Percentiles rank a stretch among this genome's conserved stretches.
These are phyloP conservation scores for Laterallus jamaicensis DNA, from an alignment of 2,113 vertebrate species.

Conservation along the genomic window DNA sequence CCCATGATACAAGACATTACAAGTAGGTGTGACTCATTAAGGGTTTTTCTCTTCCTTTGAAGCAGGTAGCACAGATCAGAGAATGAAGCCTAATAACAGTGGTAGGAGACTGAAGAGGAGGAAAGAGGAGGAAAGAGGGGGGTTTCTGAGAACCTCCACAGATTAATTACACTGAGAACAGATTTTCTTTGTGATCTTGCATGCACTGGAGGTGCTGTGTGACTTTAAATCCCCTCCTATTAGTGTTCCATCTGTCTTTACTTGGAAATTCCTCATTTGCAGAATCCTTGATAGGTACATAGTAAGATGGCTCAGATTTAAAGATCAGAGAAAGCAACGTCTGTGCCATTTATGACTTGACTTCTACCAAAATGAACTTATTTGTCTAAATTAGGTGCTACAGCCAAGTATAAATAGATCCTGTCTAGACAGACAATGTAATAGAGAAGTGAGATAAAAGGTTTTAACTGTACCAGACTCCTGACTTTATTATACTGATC, in stretches of 20 bases:
- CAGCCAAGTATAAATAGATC: conserved; percentile 48
- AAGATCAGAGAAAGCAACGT: not conserved
- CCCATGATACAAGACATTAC: not conserved
- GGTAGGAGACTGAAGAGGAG: not conserved
- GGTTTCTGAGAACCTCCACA: not conserved
- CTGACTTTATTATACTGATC: not conserved
- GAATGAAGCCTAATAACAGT: not conserved
- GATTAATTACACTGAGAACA: not conserved
- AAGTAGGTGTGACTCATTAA: not conserved
- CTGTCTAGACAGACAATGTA: conserved; percentile 59
- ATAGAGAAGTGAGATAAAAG: conserved; percentile 16
- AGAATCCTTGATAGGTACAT: not conserved
- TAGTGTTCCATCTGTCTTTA: not conserved
- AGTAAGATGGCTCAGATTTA: not conserved
- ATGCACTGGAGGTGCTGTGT: not conserved
- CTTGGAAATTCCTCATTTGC: not conserved
- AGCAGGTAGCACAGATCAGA: not conserved
- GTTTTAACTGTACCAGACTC: not conserved
- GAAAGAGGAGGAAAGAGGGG: not conserved
- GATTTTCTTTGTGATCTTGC: not conserved
- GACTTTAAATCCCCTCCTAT: not conserved
- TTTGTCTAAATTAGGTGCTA: conserved; percentile 44
- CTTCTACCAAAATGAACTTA: conserved; percentile 22
- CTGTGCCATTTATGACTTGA: conserved; percentile 20
- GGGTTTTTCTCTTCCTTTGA: not conserved